Conservation (phyloP, 2,113 vertebrate genomes). For the Elgaria multicarinata region DNA sequence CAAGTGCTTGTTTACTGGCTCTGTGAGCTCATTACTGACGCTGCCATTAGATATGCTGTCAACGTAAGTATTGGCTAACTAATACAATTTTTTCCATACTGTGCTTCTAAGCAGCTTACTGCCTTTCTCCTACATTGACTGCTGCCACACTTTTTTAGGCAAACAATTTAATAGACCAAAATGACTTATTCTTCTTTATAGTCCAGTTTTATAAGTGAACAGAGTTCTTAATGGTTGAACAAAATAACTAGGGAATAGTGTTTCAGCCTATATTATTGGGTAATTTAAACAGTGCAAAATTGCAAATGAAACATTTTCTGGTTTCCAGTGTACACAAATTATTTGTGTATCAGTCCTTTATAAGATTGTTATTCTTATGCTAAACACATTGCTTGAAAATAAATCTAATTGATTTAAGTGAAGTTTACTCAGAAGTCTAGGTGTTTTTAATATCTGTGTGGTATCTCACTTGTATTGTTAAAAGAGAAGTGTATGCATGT, state of each 20-base stretch:
- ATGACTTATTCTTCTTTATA: not conserved
- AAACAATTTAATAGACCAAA: accelerated
- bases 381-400: not conserved
- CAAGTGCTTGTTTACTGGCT: constrained; percentile 99
- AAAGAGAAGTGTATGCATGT: not conserved
- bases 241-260: not conserved
- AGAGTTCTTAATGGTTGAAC: not conserved
- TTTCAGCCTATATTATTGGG: not conserved
- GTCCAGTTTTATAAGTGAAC: not conserved
- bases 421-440: not conserved
- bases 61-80: constrained; percentile 85
- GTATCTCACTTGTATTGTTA: not conserved
- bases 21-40: constrained; percentile 97
- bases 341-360: not conserved
- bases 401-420: not conserved
- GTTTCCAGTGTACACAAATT: not conserved
- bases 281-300: not conserved
- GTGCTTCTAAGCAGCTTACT: not conserved
- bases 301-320: not conserved
- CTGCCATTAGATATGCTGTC: constrained; percentile 97
- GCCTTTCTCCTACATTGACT: not conserved
- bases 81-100: accelerated
- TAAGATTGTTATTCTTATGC: not conserved
- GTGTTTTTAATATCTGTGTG: not conserved
- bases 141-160: not conserved